A percentile compares a stretch with the other conserved stretches of the same genome.
Evolutionary conservation across 2,797 vertebrate species (phyloP).

Genomic region (Tangara arthus): DNA sequence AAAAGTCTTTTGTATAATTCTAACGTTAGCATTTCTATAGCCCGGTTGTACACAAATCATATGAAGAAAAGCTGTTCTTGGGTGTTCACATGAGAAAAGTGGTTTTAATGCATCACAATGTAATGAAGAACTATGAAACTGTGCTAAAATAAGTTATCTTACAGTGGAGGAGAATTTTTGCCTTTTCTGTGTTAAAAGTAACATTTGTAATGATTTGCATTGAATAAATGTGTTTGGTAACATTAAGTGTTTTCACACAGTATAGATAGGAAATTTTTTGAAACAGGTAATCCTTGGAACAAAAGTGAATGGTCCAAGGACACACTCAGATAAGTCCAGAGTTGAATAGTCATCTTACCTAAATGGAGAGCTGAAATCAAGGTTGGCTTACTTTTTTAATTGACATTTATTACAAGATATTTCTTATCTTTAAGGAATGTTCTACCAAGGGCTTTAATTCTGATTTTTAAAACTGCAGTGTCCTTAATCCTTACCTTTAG

Average conservation of each 20-base stretch:
- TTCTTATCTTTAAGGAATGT: background rate
- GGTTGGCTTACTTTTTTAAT: constrained; percentile 1
- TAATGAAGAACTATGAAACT: background rate
- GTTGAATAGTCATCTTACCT: constrained; percentile 12
- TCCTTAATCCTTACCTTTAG: background rate
- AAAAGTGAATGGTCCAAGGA: background rate
- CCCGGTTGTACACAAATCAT: background rate
- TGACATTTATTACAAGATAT: background rate
- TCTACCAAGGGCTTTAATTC: background rate
- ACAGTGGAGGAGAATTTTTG: background rate
- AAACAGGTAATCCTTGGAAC: background rate
- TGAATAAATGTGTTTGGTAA: background rate
- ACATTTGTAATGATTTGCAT: background rate
- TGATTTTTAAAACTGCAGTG: background rate
- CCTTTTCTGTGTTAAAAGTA: background rate
- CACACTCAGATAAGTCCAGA: constrained; percentile 47
- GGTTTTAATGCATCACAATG: background rate
- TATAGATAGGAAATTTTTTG: constrained; percentile 22
- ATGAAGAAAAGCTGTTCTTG: background rate
- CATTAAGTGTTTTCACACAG: background rate
- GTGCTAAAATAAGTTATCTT: background rate
- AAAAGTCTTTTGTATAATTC: background rate
- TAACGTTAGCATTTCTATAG: background rate
- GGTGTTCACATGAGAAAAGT: background rate
- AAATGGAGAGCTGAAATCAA: constrained; percentile 45